Conservation (phyloP, 2,113 vertebrate species). For the Phaethornis superciliosus region DNA sequence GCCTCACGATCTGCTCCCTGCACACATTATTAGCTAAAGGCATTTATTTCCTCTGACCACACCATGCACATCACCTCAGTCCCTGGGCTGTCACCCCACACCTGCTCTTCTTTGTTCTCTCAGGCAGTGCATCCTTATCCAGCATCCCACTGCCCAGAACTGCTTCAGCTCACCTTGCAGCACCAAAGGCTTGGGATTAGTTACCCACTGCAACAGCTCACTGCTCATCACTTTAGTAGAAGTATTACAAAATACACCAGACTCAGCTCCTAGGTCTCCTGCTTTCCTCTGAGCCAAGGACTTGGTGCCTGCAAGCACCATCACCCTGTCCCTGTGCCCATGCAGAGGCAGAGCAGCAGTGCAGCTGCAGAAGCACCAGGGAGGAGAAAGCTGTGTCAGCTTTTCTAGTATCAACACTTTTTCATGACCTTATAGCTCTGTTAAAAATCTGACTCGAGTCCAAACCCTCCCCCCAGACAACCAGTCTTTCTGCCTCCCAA, state of each 20-base stretch:
- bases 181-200: neutral
- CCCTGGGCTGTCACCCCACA: accelerated
- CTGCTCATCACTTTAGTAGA: neutral
- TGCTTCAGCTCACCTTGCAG: neutral
- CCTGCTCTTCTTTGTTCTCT: neutral
- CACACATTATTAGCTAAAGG: too few relatives aligned
- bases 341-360: neutral
- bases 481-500: neutral
- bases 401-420: neutral
- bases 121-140: neutral
- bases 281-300: neutral
- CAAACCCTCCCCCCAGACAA: neutral
- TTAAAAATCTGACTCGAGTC: neutral
- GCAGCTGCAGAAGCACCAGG: neutral
- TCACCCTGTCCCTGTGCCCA: neutral
- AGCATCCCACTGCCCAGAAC: neutral
- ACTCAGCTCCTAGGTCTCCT: neutral
- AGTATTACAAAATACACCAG: accelerated
- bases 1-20: too few relatives aligned
- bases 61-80: neutral
- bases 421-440: neutral
- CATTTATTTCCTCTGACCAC: neutral
- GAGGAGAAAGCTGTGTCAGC: conserved; percentile 21
- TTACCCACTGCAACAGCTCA: accelerated
- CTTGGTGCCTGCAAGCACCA: accelerated